phyloP scores from a whole-genome alignment of 2,888 invertebrate genomes.

The Phortica okadai region DNA sequence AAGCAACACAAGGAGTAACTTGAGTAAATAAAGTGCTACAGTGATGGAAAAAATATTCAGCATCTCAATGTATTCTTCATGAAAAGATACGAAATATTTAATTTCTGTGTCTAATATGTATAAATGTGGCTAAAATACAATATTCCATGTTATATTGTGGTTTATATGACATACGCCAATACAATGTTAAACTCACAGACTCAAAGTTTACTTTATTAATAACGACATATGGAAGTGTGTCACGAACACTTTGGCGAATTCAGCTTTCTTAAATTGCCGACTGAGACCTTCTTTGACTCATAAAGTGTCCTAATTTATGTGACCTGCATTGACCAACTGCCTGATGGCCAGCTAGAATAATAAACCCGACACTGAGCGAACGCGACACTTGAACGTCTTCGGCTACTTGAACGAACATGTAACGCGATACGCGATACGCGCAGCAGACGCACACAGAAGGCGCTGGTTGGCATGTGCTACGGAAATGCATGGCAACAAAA shows the following conservation, averaged over 20 bases:
- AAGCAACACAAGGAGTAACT: too few relatives aligned
- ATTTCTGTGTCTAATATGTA: too few relatives aligned
- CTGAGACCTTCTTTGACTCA: background rate
- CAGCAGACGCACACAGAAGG: conserved; percentile 34
- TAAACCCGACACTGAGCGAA: conserved; percentile 19
- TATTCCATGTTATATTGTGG: too few relatives aligned
- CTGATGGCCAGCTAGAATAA: background rate
- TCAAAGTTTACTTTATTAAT: background rate
- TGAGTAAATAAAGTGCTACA: too few relatives aligned
- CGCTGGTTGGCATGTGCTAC: conserved; percentile 65
- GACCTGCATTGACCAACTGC: conserved; percentile 12
- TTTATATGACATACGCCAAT: too few relatives aligned
- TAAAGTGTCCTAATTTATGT: conserved; percentile 11
- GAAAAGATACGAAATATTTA: too few relatives aligned
- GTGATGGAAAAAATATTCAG: too few relatives aligned
- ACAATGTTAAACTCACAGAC: background rate
- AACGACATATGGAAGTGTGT: background rate
- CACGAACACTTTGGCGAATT: conserved; percentile 17
- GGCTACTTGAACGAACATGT: conserved; percentile 36
- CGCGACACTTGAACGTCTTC: conserved; percentile 55
- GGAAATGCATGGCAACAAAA: conserved; percentile 62
- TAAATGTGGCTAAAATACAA: background rate
- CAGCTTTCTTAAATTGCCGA: background rate
- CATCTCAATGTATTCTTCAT: too few relatives aligned
- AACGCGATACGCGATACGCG: conserved; percentile 57